These are phyloP conservation scores for Gymnarchus niloticus DNA, from an alignment of 2,113 vertebrate species.

Conservation along the genomic window DNA sequence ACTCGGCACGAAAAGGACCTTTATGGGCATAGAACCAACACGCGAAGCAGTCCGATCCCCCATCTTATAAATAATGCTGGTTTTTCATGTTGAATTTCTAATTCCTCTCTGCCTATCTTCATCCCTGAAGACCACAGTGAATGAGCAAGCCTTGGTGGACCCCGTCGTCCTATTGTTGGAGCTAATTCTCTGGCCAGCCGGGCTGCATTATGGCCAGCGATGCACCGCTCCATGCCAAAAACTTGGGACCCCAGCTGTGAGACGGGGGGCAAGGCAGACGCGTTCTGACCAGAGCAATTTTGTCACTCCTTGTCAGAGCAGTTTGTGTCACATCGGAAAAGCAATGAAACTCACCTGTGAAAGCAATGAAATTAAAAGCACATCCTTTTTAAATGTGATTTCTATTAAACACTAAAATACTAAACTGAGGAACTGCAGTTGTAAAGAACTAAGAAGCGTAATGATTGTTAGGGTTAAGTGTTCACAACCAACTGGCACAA, in stretches of 20 bases:
- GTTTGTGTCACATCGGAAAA: neutral
- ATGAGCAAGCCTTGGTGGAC: constrained; percentile 42
- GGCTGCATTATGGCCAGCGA: neutral
- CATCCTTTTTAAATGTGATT: neutral
- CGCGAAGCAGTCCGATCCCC: constrained; percentile 47
- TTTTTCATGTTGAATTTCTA: constrained; percentile 71
- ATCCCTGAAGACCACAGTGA: constrained; percentile 60
- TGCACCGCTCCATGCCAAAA: neutral
- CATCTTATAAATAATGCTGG: constrained; percentile 66
- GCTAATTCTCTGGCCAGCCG: constrained; percentile 11
- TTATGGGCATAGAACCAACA: constrained; percentile 53
- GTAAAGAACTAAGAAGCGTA: neutral
- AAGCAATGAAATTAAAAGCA: neutral
- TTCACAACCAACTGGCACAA: neutral
- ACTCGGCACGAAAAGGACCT: constrained; percentile 51
- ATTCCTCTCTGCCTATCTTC: constrained; percentile 55
- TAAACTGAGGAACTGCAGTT: neutral
- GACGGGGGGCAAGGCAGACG: neutral
- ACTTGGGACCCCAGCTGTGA: neutral
- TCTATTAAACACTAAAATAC: neutral
- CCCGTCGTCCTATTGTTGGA: constrained; percentile 18
- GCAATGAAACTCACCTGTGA: neutral
- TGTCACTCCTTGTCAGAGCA: neutral
- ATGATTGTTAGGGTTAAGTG: neutral
- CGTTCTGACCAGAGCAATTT: too few species aligned